Conservation (phyloP, 2,888 invertebrate genomes). For the Malachius bipustulatus region DNA sequence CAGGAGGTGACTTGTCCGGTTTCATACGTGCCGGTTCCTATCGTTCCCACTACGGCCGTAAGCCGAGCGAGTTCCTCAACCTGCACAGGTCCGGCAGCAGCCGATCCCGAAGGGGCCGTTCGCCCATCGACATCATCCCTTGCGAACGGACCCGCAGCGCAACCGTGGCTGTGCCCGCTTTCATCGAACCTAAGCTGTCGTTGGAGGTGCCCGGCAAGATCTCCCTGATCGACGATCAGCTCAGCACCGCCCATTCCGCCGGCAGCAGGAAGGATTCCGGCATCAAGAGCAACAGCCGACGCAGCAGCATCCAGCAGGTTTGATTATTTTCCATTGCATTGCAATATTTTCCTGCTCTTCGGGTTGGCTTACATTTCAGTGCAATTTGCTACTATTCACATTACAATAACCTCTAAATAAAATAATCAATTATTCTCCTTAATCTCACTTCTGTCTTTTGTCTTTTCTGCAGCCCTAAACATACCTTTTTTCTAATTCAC, state of each 20-base stretch:
- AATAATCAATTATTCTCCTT: too few relatives aligned
- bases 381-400: too few relatives aligned
- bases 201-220: constrained; percentile 33
- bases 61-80: constrained; percentile 37
- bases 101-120: constrained; percentile 40
- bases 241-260: constrained; percentile 62
- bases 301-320: constrained; percentile 80
- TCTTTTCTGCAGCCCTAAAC: too few relatives aligned
- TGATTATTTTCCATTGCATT: neutral
- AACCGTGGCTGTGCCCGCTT: constrained; percentile 29
- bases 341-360: too few relatives aligned
- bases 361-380: too few relatives aligned
- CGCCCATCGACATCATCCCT: constrained; percentile 32
- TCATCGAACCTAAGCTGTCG: constrained; percentile 40
- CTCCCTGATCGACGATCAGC: constrained; percentile 45
- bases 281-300: constrained; percentile 70
- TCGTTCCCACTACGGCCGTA: constrained; percentile 48
- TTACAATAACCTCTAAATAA: too few relatives aligned
- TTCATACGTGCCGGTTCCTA: constrained; percentile 61
- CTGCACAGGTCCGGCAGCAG: constrained; percentile 37
- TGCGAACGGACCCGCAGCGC: constrained; percentile 30
- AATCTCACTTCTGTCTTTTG: too few relatives aligned
- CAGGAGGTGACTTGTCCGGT: constrained; percentile 38
- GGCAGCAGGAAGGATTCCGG: constrained; percentile 83
- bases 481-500: too few relatives aligned